Percentiles rank a stretch among this genome's conserved stretches.
Conservation (phyloP, 2,888 invertebrate species). For the Drosophila birchii region DNA sequence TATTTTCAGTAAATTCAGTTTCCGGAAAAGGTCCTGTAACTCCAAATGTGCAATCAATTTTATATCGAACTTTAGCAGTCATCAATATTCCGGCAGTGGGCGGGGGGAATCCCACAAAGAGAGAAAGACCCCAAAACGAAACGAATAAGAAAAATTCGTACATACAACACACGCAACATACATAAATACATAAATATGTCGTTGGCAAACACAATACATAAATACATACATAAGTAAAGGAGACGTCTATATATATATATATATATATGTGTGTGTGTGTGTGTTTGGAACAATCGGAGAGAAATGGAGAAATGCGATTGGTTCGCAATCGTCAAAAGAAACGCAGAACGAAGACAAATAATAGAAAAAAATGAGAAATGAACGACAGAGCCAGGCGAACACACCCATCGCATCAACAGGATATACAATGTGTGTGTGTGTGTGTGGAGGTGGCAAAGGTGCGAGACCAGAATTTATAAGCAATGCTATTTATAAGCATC, state of each 20-base stretch:
- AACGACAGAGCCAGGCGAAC: constrained; percentile 24
- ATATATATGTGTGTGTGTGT: not conserved
- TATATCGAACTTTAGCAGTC: constrained; percentile 31
- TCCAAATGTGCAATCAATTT: constrained; percentile 34
- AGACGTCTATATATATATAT: not conserved
- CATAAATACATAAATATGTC: constrained; percentile 22
- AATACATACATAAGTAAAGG: constrained; percentile 26
- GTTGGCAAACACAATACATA: constrained; percentile 41
- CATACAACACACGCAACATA: constrained; percentile 26
- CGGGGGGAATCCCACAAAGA: constrained; percentile 16
- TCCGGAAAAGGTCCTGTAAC: constrained; percentile 11
- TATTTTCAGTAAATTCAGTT: not conserved
- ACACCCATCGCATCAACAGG: constrained; percentile 38
- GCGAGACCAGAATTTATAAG: constrained; percentile 71
- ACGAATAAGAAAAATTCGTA: constrained; percentile 41
- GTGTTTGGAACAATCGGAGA: constrained; percentile 36
- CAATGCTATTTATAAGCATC: constrained; percentile 65
- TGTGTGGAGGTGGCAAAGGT: constrained; percentile 63
- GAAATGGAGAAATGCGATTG: constrained; percentile 77
- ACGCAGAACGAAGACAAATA: constrained; percentile 56
- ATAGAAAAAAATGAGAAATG: constrained; percentile 39
- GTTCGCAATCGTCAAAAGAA: constrained; percentile 74
- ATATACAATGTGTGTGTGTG: constrained; percentile 33
- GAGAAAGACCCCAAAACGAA: constrained; percentile 29
- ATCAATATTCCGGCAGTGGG: constrained; percentile 20